These are phyloP conservation scores for Dromococcyx pavoninus DNA, from an alignment of 2,797 vertebrate species.

Conservation along the genomic window DNA sequence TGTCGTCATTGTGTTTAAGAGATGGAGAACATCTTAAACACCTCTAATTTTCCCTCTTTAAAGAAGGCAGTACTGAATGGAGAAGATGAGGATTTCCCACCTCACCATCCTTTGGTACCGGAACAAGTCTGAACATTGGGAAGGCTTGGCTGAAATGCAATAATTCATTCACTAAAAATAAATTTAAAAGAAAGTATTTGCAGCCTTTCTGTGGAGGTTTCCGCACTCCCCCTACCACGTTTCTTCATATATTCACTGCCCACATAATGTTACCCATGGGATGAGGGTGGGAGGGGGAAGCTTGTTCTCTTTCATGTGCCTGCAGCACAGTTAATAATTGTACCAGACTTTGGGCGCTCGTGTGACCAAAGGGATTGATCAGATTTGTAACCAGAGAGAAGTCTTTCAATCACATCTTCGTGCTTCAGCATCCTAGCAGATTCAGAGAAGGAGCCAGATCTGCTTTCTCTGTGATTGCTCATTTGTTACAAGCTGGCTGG, in stretches of 20 bases:
- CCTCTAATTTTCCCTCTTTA: not conserved
- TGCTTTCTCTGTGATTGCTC: not conserved
- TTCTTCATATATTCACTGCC: slow-evolving; percentile 22
- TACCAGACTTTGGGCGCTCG: not conserved
- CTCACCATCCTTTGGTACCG: not conserved
- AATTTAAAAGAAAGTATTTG: not conserved
- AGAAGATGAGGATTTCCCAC: not conserved
- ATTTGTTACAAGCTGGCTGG: not conserved
- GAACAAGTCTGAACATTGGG: rapidly evolving
- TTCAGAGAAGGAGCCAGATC: slow-evolving; percentile 4
- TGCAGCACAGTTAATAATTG: slow-evolving; percentile 50
- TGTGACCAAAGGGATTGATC: not conserved
- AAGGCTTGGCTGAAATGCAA: not conserved
- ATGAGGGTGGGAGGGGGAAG: slow-evolving; percentile 12
- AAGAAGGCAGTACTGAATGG: not conserved
- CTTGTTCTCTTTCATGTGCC: slow-evolving; percentile 41
- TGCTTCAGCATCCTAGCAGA: not conserved
- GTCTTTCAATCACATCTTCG: not conserved
- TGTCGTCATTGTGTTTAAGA: not conserved
- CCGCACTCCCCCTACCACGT: not conserved
- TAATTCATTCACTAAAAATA: not conserved
- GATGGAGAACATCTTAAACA: not conserved
- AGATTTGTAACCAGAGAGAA: not conserved
- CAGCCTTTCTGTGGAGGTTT: not conserved
- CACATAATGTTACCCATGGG: not conserved